A percentile compares a stretch with the other conserved stretches of the same genome.
phyloP scores from a whole-genome alignment of 2,888 invertebrate species.

The Thelaira solivaga region DNA sequence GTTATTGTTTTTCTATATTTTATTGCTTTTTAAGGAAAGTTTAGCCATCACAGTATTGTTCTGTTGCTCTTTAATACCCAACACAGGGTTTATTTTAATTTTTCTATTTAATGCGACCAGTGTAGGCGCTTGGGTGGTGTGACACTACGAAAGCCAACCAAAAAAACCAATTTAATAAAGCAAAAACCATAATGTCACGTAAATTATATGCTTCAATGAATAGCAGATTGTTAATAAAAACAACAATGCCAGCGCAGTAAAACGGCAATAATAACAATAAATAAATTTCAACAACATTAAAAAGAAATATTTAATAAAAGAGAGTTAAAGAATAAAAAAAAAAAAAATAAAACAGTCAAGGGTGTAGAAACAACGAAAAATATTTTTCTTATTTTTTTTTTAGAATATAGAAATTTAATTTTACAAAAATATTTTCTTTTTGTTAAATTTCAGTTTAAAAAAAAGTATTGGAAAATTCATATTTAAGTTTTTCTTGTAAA shows the following conservation, averaged over 20 bases:
- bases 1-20: background rate
- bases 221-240: conserved; percentile 30
- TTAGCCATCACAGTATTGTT: conserved; percentile 7
- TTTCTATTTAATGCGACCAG: background rate
- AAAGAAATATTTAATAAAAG: too few species aligned
- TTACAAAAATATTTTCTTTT: too few species aligned
- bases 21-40: background rate
- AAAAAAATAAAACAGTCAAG: too few species aligned
- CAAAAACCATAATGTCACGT: conserved; percentile 56
- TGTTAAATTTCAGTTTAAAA: too few species aligned
- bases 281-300: too few species aligned
- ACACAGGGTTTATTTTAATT: background rate
- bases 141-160: background rate
- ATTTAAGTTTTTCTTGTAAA: too few species aligned
- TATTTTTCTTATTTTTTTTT: too few species aligned
- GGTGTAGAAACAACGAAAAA: too few species aligned
- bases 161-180: conserved; percentile 34
- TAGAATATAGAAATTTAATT: too few species aligned
- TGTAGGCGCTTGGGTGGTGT: background rate
- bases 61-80: background rate
- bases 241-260: background rate
- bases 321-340: too few species aligned
- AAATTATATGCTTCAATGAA: conserved; percentile 46
- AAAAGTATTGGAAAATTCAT: too few species aligned
- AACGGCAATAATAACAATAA: background rate